Evolutionary conservation across 2,113 vertebrate genomes (phyloP).

Genomic region (Corythornis cristatus): DNA sequence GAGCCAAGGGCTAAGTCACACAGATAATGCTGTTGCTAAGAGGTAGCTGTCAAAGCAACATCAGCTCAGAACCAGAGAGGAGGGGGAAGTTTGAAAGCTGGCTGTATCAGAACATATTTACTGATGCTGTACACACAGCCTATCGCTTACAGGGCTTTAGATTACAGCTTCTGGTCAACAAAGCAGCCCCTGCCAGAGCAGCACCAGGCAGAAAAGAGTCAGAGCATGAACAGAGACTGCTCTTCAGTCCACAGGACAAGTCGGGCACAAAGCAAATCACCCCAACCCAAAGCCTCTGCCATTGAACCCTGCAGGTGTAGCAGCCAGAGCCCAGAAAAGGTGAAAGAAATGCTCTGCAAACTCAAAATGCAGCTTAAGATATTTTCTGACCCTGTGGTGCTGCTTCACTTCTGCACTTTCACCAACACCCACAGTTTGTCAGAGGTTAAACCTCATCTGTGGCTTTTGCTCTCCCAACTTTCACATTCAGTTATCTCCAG

Average conservation of each 20-base stretch:
- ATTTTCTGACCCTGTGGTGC: accelerated
- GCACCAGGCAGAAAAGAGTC: not conserved
- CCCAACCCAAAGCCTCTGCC: not conserved
- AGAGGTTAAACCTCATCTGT: not conserved
- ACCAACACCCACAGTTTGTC: not conserved
- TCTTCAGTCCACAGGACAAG: not conserved
- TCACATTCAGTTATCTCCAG: not conserved
- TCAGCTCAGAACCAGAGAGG: accelerated
- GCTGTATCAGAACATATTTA: not conserved
- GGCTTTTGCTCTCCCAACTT: not conserved
- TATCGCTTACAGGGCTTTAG: not conserved
- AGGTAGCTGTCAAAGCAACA: not conserved
- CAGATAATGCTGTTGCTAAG: constrained; percentile 19
- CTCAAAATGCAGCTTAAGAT: not conserved
- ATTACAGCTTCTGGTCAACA: not conserved
- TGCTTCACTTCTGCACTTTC: not conserved
- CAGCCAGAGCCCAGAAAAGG: not conserved
- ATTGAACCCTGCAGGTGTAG: not conserved
- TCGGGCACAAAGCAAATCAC: not conserved
- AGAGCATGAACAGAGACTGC: not conserved
- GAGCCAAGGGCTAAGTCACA: not conserved
- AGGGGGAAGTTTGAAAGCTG: not conserved
- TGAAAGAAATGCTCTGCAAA: not conserved
- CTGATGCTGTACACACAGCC: not conserved
- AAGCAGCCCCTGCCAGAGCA: constrained; percentile 15